Base-by-base conservation (phyloP, 2,888 invertebrate species). In the Stegophylla sp. region DNA sequence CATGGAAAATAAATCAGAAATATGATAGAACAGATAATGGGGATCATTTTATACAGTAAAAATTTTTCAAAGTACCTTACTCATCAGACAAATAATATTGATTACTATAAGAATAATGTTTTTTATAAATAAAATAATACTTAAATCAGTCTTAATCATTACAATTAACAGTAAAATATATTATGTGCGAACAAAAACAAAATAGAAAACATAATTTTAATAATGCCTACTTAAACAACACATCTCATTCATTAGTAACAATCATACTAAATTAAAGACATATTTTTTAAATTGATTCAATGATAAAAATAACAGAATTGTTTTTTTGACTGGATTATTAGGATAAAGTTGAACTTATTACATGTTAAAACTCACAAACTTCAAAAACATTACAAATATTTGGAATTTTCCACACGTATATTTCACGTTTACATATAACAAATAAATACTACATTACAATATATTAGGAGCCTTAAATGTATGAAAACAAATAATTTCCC, bases 121-220 rank as follows among this genome's bases (percentile, higher is more conserved):
- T 34, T 34, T 34, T 34, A 5, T 34, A 5, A 34, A 34, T 34
- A 5, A 3, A 34, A 5, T 34, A 5, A 34, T 34, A 34, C 34
- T 5, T 17, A 61, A 61, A 61, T 61, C 61, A 61, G 28, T 28
- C 61, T 61, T 61, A 28, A 59, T n/a, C n/a, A 59, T 13, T 13
- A 13, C n/a, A 56, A 20, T 20, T 23, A 26, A 59, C 13, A 59
- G 26, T 59, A 61, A 61, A 61, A 28, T 61, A 61, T 1, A 61
- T 15, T 15, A 15, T 15, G 3, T 28, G 13, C 23, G 28, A 28
- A 61, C 10, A 15, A 28, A 34, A 34, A 34, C 34, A 34, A 28
- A 13, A 12, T 7, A 61, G 61, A 61, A 61, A 28, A 28, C 23
- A 61, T 13, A 59, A 5, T 61, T 56, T 20, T 9, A 20, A 20